Conservation (phyloP, 2,113 vertebrate species). For the Saccopteryx leptura region DNA sequence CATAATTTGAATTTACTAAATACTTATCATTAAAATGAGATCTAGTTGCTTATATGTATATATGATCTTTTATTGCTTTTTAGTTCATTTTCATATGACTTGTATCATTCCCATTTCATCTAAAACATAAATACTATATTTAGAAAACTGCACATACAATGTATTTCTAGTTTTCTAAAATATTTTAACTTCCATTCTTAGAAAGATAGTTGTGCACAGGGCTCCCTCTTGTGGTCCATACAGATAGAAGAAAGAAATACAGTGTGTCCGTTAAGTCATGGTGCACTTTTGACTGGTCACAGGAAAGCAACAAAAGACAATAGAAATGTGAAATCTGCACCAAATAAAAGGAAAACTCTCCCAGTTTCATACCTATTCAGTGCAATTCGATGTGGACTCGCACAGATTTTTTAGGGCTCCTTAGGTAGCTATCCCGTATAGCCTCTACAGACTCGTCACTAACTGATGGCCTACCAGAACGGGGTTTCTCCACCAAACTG, state of each 20-base stretch:
- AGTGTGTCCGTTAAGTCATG: too few relatives aligned
- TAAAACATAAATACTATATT: conserved; percentile 39
- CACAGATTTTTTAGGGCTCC: too few relatives aligned
- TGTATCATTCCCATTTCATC: not conserved
- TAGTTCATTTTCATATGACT: conserved; percentile 45
- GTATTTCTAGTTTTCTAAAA: conserved; percentile 15
- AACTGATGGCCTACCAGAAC: too few relatives aligned
- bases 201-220: not conserved
- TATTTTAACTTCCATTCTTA: not conserved
- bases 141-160: not conserved
- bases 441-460: too few relatives aligned
- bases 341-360: too few relatives aligned
- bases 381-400: too few relatives aligned
- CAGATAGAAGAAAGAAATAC: not conserved
- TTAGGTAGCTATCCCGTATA: too few relatives aligned
- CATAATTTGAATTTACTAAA: not conserved
- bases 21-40: conserved; percentile 34
- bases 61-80: conserved; percentile 26
- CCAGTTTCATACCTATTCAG: too few relatives aligned
- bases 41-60: not conserved
- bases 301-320: too few relatives aligned
- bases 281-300: too few relatives aligned
- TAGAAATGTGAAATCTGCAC: too few relatives aligned
- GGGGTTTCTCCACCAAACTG: too few relatives aligned
- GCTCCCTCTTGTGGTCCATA: conserved; percentile 59